A percentile compares a stretch with the other conserved stretches of the same genome.
These are phyloP conservation scores for Lamprologus speciosus DNA, from an alignment of 2,113 vertebrate genomes.

Conservation along the genomic window DNA sequence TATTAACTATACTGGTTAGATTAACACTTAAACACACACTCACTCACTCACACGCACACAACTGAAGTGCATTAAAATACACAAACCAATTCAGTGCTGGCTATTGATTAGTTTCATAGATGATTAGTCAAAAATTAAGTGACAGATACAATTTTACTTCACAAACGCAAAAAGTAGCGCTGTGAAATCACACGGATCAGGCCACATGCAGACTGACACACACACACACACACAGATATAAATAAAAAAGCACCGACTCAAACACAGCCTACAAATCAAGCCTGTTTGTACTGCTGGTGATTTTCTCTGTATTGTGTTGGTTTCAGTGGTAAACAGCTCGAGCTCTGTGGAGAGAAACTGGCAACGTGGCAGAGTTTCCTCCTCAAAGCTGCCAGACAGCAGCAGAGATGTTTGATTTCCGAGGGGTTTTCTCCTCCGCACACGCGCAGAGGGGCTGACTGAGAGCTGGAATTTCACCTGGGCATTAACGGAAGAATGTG, in stretches of 20 bases:
- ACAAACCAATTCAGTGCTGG: background rate
- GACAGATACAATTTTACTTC: background rate
- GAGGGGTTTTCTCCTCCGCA: background rate
- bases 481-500: background rate
- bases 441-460: background rate
- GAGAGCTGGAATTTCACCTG: constrained; percentile 14
- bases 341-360: constrained; percentile 18
- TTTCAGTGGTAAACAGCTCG: background rate
- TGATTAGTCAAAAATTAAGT: background rate
- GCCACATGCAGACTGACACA: background rate
- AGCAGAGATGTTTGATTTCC: background rate
- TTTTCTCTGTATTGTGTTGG: background rate
- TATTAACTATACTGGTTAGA: constrained; percentile 58
- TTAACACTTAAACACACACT: constrained; percentile 28
- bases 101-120: constrained; percentile 14
- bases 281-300: background rate
- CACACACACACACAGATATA: background rate
- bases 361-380: background rate
- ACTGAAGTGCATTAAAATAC: background rate
- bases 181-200: background rate
- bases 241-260: background rate
- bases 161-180: background rate
- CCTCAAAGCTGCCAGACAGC: background rate
- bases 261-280: background rate
- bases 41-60: background rate